Conservation (phyloP, 2,113 vertebrate genomes). For the Nibea coibor region DNA sequence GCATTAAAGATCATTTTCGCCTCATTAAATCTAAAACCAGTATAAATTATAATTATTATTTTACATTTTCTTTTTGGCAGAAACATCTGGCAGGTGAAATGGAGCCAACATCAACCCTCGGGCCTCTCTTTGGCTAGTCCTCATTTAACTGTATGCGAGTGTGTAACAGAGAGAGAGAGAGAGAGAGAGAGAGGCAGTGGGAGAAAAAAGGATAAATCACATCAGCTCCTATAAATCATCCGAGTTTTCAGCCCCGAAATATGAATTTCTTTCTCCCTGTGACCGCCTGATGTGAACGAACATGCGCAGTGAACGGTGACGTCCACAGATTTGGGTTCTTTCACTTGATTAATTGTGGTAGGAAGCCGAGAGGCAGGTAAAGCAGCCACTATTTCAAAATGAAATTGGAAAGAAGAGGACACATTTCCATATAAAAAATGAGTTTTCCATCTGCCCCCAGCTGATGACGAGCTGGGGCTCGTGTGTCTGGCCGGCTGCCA, state of each 20-base stretch:
- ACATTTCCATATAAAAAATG: slow-evolving; percentile 38
- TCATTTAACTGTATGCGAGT: no score
- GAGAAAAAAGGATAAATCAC: not conserved
- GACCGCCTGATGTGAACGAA: not conserved
- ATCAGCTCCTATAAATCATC: not conserved
- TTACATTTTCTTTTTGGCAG: no score
- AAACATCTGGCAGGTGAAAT: no score
- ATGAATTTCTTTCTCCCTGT: not conserved
- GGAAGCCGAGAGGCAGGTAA: not conserved
- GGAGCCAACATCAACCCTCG: no score
- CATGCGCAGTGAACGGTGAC: not conserved
- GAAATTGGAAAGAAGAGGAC: not conserved
- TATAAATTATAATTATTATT: no score
- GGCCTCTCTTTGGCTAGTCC: no score
- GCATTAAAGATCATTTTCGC: no score
- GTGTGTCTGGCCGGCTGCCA: slow-evolving; percentile 31
- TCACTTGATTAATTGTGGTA: slow-evolving; percentile 15
- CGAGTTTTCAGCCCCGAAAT: not conserved
- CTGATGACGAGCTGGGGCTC: slow-evolving; percentile 23
- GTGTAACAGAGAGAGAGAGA: no score
- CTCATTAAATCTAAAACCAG: no score
- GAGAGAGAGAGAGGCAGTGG: no score
- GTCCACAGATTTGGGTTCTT: not conserved
- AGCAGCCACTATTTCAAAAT: not conserved
- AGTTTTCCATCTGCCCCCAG: slow-evolving; percentile 27